A percentile compares a stretch with the other conserved stretches of the same genome.
Evolutionary conservation across 1,140 invertebrate species (phyloP).

Genomic region (Drosophila sp.): DNA sequence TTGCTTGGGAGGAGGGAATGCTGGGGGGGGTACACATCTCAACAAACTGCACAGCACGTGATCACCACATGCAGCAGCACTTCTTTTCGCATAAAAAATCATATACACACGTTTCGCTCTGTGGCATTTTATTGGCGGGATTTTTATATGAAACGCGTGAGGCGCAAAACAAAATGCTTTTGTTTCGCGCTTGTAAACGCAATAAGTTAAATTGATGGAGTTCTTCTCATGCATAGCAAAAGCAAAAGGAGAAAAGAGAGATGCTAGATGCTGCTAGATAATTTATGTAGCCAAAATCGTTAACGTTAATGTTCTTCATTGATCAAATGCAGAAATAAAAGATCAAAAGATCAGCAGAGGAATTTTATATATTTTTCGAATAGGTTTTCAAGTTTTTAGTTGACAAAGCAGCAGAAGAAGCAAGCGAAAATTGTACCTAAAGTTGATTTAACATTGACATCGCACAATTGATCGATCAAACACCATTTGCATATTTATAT

Average conservation of each 20-base stretch:
- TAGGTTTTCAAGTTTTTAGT: too few relatives aligned
- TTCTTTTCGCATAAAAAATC: conserved; percentile 52
- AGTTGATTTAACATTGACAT: too few relatives aligned
- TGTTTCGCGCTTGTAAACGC: conserved; percentile 29
- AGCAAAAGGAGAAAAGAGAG: background rate
- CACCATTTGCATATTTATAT: too few relatives aligned
- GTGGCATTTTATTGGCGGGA: conserved; percentile 77
- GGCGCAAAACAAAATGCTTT: conserved; percentile 56
- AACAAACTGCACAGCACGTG: conserved; percentile 73
- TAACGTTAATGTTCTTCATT: too few relatives aligned
- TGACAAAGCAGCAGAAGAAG: too few relatives aligned
- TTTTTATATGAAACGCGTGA: conserved; percentile 76
- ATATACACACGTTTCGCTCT: conserved; percentile 65
- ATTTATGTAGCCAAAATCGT: too few relatives aligned
- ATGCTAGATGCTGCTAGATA: too few relatives aligned
- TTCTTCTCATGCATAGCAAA: background rate
- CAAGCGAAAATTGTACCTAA: too few relatives aligned
- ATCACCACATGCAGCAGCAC: conserved; percentile 54
- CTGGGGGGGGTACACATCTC: background rate
- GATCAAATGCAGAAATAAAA: too few relatives aligned
- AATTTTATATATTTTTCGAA: too few relatives aligned
- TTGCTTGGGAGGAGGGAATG: background rate
- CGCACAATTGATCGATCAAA: too few relatives aligned
- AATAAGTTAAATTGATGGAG: conserved; percentile 36
- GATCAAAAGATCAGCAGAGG: too few relatives aligned